A percentile compares a stretch with the other conserved stretches of the same genome.
These are phyloP conservation scores for Sesia apiformis DNA, from an alignment of 2,888 invertebrate species.

Conservation along the genomic window DNA sequence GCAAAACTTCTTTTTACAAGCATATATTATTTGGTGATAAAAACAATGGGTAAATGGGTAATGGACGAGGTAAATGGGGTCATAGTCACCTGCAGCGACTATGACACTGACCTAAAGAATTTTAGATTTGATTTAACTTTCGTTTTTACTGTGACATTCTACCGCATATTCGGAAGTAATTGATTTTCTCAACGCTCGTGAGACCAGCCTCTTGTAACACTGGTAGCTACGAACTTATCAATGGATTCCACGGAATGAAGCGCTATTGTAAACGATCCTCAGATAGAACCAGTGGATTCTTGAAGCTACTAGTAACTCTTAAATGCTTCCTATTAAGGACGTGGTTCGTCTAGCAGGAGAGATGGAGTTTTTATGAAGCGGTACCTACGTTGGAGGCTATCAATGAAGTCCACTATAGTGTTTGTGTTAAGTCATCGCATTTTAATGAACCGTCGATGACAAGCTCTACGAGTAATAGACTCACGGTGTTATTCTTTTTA, in stretches of 20 bases:
- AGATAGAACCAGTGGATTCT: constrained; percentile 45
- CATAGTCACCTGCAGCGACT: too few relatives aligned
- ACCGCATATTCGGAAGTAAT: constrained; percentile 29
- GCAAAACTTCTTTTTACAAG: too few relatives aligned
- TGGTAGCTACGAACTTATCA: constrained; percentile 71
- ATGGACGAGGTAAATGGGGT: too few relatives aligned
- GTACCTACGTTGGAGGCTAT: constrained; percentile 68
- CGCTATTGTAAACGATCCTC: constrained; percentile 64
- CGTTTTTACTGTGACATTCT: constrained; percentile 10
- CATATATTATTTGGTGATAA: too few relatives aligned
- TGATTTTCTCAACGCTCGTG: constrained; percentile 51
- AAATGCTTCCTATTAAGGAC: constrained; percentile 24
- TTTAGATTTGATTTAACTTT: constrained; percentile 5
- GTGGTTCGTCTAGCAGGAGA: constrained; percentile 20
- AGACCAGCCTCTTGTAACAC: constrained; percentile 64
- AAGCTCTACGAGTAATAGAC: constrained; percentile 72
- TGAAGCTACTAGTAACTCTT: constrained; percentile 13
- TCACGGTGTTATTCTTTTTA: constrained; percentile 69
- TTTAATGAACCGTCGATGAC: constrained; percentile 74
- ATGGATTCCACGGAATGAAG: constrained; percentile 71
- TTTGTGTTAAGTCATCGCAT: constrained; percentile 73
- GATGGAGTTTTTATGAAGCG: constrained; percentile 47
- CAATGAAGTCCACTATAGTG: constrained; percentile 71
- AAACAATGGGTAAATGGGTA: too few relatives aligned
- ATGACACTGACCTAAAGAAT: not conserved